Evolutionary conservation across 2,888 invertebrate species (phyloP).

Genomic region (Ethmia dodecea): DNA sequence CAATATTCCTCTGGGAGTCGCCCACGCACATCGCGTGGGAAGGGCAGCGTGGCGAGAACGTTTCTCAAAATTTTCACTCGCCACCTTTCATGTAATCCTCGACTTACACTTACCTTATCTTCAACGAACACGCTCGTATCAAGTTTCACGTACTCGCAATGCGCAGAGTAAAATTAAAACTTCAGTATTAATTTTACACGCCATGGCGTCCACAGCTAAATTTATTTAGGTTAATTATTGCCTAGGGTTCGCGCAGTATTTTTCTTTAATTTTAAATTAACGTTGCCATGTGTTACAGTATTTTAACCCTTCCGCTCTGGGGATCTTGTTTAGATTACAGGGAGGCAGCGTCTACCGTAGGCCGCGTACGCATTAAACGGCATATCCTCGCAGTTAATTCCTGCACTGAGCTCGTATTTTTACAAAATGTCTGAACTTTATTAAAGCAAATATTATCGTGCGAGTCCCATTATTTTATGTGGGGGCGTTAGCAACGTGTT

Average conservation of each 20-base stretch:
- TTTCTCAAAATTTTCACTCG: constrained; percentile 45
- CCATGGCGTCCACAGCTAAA: constrained; percentile 26
- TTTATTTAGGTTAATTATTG: constrained; percentile 45
- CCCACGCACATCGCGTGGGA: constrained; percentile 52
- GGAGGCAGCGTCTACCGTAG: constrained; percentile 35
- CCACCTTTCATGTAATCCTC: constrained; percentile 41
- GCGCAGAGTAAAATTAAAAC: constrained; percentile 19
- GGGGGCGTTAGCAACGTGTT: constrained; percentile 56
- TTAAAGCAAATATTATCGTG: constrained; percentile 62
- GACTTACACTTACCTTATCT: constrained; percentile 39
- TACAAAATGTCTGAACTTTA: constrained; percentile 57
- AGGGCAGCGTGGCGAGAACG: constrained; percentile 26
- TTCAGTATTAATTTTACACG: constrained; percentile 29
- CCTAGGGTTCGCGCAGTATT: constrained; percentile 33
- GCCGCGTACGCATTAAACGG: constrained; percentile 32
- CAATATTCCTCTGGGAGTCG: constrained; percentile 44
- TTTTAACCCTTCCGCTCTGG: constrained; percentile 45
- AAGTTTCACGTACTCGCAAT: constrained; percentile 32
- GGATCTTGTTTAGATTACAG: constrained; percentile 51
- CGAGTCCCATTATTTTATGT: constrained; percentile 50
- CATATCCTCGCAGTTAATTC: constrained; percentile 60
- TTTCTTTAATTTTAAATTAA: constrained; percentile 59
- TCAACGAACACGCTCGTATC: constrained; percentile 29
- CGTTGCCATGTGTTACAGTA: constrained; percentile 50
- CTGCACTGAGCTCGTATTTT: constrained; percentile 46